phyloP scores from a whole-genome alignment of 2,797 vertebrate genomes.

The Lacerta viridis region DNA sequence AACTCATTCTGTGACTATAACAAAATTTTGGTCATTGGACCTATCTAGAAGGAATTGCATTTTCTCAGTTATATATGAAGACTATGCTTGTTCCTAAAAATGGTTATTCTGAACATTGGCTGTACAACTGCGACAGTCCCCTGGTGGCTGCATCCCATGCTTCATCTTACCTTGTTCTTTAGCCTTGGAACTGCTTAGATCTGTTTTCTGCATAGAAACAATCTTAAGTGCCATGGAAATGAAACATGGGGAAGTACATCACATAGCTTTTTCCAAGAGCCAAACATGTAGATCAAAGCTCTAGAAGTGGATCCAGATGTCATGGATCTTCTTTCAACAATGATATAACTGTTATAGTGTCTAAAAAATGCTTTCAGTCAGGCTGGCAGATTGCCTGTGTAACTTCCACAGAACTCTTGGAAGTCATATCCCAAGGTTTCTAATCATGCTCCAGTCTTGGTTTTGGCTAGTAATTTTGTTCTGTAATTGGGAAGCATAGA shows the following conservation, averaged over 20 bases:
- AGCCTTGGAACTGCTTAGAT: not conserved
- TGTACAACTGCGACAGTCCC: not conserved
- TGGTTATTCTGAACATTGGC: not conserved
- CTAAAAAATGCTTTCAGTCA: constrained; percentile 29
- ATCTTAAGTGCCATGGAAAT: not conserved
- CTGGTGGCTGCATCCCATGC: not conserved
- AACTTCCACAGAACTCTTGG: not conserved
- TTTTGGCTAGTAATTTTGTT: not conserved
- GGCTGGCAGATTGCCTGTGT: not conserved
- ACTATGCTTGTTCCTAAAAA: not conserved
- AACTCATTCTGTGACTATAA: too few relatives aligned
- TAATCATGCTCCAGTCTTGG: not conserved
- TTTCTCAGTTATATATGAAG: not conserved
- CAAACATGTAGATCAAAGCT: constrained; percentile 19
- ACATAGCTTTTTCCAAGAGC: constrained; percentile 7
- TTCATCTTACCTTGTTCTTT: not conserved
- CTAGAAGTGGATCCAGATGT: constrained; percentile 30
- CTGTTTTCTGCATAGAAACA: constrained; percentile 3
- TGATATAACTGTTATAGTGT: not conserved
- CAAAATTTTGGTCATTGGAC: too few relatives aligned
- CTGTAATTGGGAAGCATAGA: not conserved
- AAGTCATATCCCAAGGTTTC: not conserved
- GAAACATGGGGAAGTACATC: not conserved
- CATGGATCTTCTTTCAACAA: constrained; percentile 9
- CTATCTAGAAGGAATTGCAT: not conserved